A percentile compares a stretch with the other conserved stretches of the same genome.
phyloP scores from a whole-genome alignment of 2,888 invertebrate genomes.

The Ctena decussata region DNA sequence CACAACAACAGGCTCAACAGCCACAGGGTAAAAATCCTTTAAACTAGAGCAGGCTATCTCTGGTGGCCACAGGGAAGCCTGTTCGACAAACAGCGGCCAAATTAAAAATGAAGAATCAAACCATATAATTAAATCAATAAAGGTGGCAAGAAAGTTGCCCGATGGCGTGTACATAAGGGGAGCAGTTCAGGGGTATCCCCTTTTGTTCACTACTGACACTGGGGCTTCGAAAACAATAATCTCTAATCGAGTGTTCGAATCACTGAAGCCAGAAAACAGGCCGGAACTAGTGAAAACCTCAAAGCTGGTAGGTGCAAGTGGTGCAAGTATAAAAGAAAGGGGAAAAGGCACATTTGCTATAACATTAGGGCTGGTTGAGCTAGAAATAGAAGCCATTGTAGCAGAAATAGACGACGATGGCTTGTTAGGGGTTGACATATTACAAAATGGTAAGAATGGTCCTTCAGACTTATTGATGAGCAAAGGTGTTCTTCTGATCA shows the following conservation, averaged over 20 bases:
- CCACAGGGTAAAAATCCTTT: background rate
- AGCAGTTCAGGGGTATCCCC: background rate
- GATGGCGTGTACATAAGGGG: conserved; percentile 10
- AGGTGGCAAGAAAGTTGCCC: background rate
- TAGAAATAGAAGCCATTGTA: background rate
- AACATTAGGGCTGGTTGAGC: background rate
- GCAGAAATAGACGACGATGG: background rate
- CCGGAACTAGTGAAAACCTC: background rate
- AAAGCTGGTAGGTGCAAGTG: background rate
- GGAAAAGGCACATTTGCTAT: background rate
- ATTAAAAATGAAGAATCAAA: background rate
- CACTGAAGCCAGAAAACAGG: background rate
- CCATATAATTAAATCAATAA: background rate
- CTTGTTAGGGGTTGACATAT: background rate
- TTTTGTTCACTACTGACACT: conserved; percentile 13
- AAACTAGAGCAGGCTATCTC: conserved; percentile 13
- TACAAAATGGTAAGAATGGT: background rate
- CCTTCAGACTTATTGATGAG: conserved; percentile 20
- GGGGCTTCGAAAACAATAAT: conserved; percentile 9
- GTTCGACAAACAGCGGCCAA: background rate
- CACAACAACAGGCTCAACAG: background rate
- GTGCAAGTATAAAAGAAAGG: background rate
- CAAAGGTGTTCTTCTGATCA: background rate
- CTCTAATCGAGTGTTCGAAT: background rate
- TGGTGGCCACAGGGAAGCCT: conserved; percentile 16